Percentiles rank a stretch among this genome's conserved stretches.
Conservation (phyloP, 2,888 invertebrate species). For the Thumatha senex region DNA sequence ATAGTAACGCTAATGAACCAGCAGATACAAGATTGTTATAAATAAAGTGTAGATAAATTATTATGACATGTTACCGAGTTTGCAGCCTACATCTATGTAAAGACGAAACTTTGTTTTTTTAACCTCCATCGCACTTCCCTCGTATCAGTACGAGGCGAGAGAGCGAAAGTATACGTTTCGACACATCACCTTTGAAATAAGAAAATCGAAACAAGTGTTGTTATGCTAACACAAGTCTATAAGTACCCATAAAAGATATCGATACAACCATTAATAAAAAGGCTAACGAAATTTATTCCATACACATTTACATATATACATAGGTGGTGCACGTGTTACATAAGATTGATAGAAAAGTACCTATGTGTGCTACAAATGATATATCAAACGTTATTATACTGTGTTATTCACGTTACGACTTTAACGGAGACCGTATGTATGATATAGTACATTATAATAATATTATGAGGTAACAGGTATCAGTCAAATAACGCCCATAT, state of each 20-base stretch:
- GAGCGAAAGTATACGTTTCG: slow-evolving; percentile 69
- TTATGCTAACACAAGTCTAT: slow-evolving; percentile 27
- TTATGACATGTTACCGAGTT: slow-evolving; percentile 43
- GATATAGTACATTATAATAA: slow-evolving; percentile 18
- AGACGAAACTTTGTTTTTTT: slow-evolving; percentile 74
- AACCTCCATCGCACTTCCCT: slow-evolving; percentile 71
- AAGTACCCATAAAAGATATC: slow-evolving; percentile 33
- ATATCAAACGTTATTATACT: slow-evolving; percentile 21
- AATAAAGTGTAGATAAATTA: slow-evolving; percentile 26
- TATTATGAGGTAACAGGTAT: slow-evolving; percentile 8
- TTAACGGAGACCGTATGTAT: slow-evolving; percentile 12
- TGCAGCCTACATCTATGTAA: slow-evolving; percentile 53
- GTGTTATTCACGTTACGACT: slow-evolving; percentile 20
- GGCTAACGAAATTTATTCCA: slow-evolving; percentile 29
- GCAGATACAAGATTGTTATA: slow-evolving; percentile 9
- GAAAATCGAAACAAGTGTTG: slow-evolving; percentile 52
- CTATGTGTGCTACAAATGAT: slow-evolving; percentile 22
- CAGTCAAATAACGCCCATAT: neutral
- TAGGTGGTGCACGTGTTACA: too few relatives aligned
- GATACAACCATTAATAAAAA: slow-evolving; percentile 34
- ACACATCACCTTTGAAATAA: slow-evolving; percentile 65
- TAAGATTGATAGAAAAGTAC: slow-evolving; percentile 22
- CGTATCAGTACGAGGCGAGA: slow-evolving; percentile 70
- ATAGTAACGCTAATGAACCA: too few relatives aligned
- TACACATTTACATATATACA: slow-evolving; percentile 24